Base-by-base conservation (phyloP, 2,113 vertebrate species). In the Eptesicus fuscus region DNA sequence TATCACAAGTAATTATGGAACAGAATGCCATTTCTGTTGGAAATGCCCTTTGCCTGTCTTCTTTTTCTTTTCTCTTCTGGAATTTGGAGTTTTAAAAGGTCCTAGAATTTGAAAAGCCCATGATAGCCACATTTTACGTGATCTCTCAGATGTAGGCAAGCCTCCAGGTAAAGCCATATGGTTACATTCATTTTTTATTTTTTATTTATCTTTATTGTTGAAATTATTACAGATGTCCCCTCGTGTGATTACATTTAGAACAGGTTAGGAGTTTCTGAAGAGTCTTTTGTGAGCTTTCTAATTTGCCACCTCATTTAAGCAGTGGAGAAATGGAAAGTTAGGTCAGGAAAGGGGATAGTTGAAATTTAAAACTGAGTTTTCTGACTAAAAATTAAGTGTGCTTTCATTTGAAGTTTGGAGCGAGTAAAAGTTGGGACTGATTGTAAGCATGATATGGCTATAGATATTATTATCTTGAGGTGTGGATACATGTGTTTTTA, bases 61-160 rank as follows among this genome's bases (percentile, higher is more conserved):
- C 7, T 9, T 61, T 49, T 8, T 11, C 30, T 40, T 37, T 77
- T 53, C 11, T 51, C 12, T 65, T 90, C 6, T 61, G 59, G 25
- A 86, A 93, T 91, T 89, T 82, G 67, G 42, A 79, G 47, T 90
- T 88, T 93, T 23, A 61, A 63, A 93, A 74, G 35, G 18, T 76
- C 23, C 42, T 92, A 88, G 88, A 69, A 77, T 32, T 71, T 83
- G 37, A 83, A 79, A 76, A 95, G 56, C 25, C 30, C n/a, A 32
- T 69, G 25, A 30, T 16, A 87, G 40, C 70, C 70, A 2, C 53
- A 37, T 87, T 93, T 93, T 87, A 49, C 76, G 5, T 30, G 28
- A 87, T 23, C 51, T 40, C n/a, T 69, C 77, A 42, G 59, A 18
- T 90, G 69, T 78, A 94, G 70, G 61, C 32, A 83, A 65, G 51